Percentiles rank a stretch among this genome's conserved stretches.
These are phyloP conservation scores for Corbicula japonica DNA, from an alignment of 2,888 invertebrate genomes.

Conservation along the genomic window DNA sequence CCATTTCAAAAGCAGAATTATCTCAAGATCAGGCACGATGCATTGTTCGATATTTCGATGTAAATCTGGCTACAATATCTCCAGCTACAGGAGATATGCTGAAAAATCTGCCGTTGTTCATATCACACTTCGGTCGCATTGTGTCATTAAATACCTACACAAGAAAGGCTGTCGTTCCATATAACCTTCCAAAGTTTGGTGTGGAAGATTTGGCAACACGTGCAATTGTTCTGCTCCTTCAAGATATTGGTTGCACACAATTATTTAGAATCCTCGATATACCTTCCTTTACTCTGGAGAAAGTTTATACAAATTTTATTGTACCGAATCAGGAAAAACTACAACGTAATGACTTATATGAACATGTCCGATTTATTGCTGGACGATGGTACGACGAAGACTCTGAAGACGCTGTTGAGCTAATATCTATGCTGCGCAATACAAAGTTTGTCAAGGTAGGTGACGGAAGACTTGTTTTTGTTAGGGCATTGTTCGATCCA, in stretches of 20 bases:
- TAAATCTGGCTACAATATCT: no score
- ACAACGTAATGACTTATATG: constrained; percentile 32
- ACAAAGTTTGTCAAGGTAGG: not conserved
- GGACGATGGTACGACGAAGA: constrained; percentile 55
- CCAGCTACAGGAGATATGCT: not conserved
- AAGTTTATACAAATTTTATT: constrained; percentile 49
- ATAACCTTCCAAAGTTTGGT: not conserved
- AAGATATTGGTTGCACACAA: not conserved
- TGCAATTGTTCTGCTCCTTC: not conserved
- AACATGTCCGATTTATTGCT: constrained; percentile 55
- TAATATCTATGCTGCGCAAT: not conserved
- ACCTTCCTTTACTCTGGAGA: not conserved
- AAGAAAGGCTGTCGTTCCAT: not conserved
- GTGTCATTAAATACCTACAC: not conserved
- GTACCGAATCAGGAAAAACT: constrained; percentile 33
- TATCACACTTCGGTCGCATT: not conserved
- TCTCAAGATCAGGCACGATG: not conserved
- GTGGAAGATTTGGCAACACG: not conserved
- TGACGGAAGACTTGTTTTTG: not conserved
- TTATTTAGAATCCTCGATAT: not conserved
- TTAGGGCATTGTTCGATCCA: constrained; percentile 6
- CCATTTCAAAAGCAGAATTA: not conserved
- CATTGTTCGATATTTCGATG: constrained; percentile 17
- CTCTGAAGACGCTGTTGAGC: not conserved
- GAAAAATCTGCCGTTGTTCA: not conserved